phyloP scores from a whole-genome alignment of 1,140 invertebrate species.

The Danaus melanippus region DNA sequence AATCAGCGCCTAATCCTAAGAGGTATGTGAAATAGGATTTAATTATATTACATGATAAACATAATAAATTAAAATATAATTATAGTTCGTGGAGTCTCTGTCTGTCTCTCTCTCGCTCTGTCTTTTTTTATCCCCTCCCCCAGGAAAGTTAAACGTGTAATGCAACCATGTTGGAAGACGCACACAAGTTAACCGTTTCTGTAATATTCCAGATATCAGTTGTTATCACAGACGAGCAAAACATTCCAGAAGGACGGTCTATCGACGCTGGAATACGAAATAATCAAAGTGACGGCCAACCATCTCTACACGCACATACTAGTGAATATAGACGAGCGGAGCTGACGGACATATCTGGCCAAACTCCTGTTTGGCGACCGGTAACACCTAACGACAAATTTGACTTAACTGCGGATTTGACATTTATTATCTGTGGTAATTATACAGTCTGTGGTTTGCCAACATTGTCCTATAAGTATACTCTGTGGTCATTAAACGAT shows the following conservation, averaged over 20 bases:
- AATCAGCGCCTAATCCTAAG: constrained; percentile 90
- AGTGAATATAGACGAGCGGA: constrained; percentile 75
- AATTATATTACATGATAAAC: not conserved
- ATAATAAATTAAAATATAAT: not conserved
- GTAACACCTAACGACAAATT: constrained; percentile 28
- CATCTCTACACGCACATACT: constrained; percentile 84
- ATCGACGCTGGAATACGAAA: constrained; percentile 87
- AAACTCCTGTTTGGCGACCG: constrained; percentile 70
- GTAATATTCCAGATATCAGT: constrained; percentile 80
- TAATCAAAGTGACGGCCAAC: constrained; percentile 78
- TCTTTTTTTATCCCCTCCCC: too few relatives aligned
- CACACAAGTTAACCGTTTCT: too few relatives aligned
- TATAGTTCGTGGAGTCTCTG: not conserved
- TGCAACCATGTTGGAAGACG: too few relatives aligned
- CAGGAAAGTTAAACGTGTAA: too few relatives aligned
- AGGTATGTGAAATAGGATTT: constrained; percentile 72
- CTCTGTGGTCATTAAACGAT: too few relatives aligned
- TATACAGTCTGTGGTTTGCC: too few relatives aligned
- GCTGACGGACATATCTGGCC: constrained; percentile 72
- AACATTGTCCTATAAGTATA: too few relatives aligned
- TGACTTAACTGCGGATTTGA: constrained; percentile 13
- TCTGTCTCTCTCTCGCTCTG: not conserved
- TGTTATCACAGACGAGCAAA: constrained; percentile 85
- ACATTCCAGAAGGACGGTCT: constrained; percentile 89
- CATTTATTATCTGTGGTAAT: too few relatives aligned